Evolutionary conservation across 2,113 vertebrate genomes (phyloP).

Genomic region (Epinephelus fuscoguttatus): DNA sequence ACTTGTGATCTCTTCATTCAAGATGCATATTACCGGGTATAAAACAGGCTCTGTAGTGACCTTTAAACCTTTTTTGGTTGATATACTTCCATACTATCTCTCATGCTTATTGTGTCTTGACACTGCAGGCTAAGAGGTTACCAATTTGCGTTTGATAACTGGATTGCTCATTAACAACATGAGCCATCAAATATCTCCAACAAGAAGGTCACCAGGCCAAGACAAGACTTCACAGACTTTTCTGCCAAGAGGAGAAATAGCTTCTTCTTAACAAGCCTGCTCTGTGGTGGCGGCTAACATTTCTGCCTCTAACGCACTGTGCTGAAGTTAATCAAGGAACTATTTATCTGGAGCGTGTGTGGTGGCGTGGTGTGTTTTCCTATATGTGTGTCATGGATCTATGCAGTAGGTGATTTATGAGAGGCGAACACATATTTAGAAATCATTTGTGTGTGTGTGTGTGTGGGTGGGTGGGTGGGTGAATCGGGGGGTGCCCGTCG

Average conservation of each 20-base stretch:
- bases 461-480: slow-evolving; percentile 3
- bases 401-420: slow-evolving; percentile 76
- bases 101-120: background rate
- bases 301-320: slow-evolving; percentile 57
- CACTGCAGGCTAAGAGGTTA: slow-evolving; percentile 14
- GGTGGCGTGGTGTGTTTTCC: slow-evolving; percentile 39
- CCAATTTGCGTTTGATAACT: slow-evolving; percentile 23
- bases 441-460: slow-evolving; percentile 44
- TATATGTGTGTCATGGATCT: slow-evolving; percentile 50
- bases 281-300: slow-evolving; percentile 51
- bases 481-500: background rate
- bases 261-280: slow-evolving; percentile 34
- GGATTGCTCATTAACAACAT: slow-evolving; percentile 43
- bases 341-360: slow-evolving; percentile 67
- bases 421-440: slow-evolving; percentile 71
- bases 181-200: slow-evolving; percentile 11
- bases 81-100: background rate
- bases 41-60: background rate
- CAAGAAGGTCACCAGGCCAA: slow-evolving; percentile 1
- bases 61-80: background rate
- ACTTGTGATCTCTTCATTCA: too few relatives aligned
- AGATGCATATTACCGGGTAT: too few relatives aligned
- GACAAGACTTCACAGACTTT: slow-evolving; percentile 15
- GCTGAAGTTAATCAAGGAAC: slow-evolving; percentile 74
- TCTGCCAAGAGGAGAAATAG: slow-evolving; percentile 35